Percentiles rank a stretch among this genome's conserved stretches.
Conservation (phyloP, 2,113 vertebrate species). For the Callorhinus ursinus region DNA sequence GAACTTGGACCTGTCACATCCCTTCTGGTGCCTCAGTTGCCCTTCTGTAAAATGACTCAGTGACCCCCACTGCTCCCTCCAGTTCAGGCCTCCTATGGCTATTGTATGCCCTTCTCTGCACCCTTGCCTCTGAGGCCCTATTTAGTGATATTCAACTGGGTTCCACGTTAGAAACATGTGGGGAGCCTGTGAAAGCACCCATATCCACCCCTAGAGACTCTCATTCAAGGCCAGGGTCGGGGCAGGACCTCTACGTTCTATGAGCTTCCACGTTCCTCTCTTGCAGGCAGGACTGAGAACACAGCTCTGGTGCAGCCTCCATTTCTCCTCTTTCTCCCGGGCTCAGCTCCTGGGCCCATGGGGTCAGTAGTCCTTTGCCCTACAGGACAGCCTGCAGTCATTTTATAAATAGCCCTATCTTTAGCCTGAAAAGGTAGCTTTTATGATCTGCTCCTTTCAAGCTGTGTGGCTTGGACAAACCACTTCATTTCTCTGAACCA, state of each 20-base stretch:
- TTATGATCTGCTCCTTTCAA: background rate
- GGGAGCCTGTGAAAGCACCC: background rate
- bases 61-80: background rate
- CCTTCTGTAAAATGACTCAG: background rate
- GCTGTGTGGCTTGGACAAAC: background rate
- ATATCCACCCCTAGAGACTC: background rate
- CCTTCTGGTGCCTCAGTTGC: background rate
- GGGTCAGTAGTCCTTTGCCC: background rate
- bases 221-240: background rate
- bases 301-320: background rate
- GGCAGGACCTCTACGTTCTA: background rate
- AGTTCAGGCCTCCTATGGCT: background rate
- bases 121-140: background rate
- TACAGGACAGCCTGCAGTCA: background rate
- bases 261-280: background rate
- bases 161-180: background rate
- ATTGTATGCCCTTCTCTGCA: background rate
- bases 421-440: background rate
- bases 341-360: background rate
- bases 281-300: background rate
- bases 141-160: background rate
- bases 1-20: background rate
- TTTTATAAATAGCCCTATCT: background rate
- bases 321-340: background rate
- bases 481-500: background rate